These are phyloP conservation scores for Sebastes vulpes DNA, from an alignment of 2,797 vertebrate genomes.

Conservation along the genomic window DNA sequence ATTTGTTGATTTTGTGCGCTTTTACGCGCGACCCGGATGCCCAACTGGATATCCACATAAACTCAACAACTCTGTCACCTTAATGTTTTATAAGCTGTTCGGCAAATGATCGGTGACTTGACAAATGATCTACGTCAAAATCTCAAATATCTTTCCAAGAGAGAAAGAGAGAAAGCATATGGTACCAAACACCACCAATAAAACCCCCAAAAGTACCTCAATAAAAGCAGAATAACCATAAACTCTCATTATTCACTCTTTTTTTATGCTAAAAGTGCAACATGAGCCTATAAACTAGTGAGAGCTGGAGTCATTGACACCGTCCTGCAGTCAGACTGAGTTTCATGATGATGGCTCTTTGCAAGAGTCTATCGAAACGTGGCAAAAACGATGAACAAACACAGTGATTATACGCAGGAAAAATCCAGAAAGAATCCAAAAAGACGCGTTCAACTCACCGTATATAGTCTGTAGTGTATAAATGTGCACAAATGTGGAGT, in stretches of 20 bases:
- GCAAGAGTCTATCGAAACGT: conserved; percentile 83
- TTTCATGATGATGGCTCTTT: conserved; percentile 59
- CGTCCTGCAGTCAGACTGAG: conserved; percentile 27
- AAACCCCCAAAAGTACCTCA: neutral
- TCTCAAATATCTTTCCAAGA: conserved; percentile 46
- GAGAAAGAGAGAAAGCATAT: neutral
- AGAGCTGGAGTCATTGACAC: conserved; percentile 36
- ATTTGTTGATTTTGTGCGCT: conserved; percentile 3
- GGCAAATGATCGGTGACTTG: conserved; percentile 28
- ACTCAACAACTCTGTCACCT: neutral
- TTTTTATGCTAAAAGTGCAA: conserved; percentile 27
- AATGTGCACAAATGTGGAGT: conserved; percentile 67
- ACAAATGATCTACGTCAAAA: conserved; percentile 51
- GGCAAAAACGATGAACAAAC: conserved; percentile 76
- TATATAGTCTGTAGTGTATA: conserved; percentile 61
- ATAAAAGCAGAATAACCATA: neutral
- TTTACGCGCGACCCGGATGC: conserved; percentile 41
- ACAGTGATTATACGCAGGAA: conserved; percentile 5
- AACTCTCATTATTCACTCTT: neutral
- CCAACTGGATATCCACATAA: neutral
- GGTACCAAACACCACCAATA: neutral
- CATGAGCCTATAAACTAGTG: neutral
- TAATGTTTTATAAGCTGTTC: conserved; percentile 21
- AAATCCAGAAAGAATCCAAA: conserved; percentile 10
- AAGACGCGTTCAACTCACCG: conserved; percentile 80